These are phyloP conservation scores for Hemibates koningsi DNA, from an alignment of 2,113 vertebrate species.

Conservation along the genomic window DNA sequence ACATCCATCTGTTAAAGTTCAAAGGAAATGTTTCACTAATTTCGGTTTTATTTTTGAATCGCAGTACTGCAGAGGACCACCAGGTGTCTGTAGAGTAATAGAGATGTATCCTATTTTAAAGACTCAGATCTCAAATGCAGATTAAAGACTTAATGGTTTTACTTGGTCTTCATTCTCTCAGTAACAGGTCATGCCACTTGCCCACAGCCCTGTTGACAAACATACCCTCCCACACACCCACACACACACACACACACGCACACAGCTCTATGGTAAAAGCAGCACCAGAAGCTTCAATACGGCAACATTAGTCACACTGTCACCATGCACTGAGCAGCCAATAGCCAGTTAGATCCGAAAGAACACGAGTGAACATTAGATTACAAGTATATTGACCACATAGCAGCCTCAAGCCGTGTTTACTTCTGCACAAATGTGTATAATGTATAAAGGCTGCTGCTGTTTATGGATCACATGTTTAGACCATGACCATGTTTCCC, in stretches of 20 bases:
- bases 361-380: not conserved
- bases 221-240: not conserved
- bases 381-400: not conserved
- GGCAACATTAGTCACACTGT: not conserved
- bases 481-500: not conserved
- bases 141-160: not conserved
- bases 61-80: constrained; percentile 43
- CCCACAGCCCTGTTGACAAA: not conserved
- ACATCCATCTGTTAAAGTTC: not conserved
- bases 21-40: not conserved
- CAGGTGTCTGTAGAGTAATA: constrained; percentile 60
- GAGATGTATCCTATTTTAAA: not conserved
- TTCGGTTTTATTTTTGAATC: not conserved
- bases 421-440: not conserved
- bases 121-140: not conserved
- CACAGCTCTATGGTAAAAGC: not conserved
- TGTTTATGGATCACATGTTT: not conserved
- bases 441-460: not conserved
- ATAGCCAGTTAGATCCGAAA: not conserved
- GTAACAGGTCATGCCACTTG: not conserved
- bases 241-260: not conserved
- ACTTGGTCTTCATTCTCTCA: not conserved
- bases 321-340: not conserved
- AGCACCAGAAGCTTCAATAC: not conserved
- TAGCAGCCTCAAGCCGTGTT: not conserved